Conservation (phyloP, 2,797 vertebrate genomes). For the Mycteria americana region DNA sequence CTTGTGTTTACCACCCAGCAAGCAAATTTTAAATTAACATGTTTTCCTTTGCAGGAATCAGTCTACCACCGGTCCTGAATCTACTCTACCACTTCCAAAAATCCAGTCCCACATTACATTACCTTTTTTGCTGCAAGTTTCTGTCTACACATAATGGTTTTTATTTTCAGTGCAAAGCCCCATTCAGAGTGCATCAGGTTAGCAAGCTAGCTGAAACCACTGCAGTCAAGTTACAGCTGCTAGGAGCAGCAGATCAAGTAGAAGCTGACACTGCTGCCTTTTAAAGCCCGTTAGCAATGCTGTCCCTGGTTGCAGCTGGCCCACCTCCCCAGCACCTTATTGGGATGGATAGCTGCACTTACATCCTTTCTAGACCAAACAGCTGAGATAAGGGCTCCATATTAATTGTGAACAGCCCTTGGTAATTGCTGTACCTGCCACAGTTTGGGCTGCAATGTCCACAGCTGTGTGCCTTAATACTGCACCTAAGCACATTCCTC, state of each 20-base stretch:
- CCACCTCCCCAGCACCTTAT: background rate
- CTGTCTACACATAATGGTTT: background rate
- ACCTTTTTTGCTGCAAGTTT: background rate
- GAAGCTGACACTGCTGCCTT: background rate
- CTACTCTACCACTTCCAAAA: background rate
- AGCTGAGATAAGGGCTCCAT: background rate
- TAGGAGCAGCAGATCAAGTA: background rate
- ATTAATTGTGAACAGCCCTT: background rate
- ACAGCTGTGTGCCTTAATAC: background rate
- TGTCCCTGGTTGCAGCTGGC: background rate
- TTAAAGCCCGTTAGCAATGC: background rate
- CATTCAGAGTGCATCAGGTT: accelerated
- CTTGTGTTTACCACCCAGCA: background rate
- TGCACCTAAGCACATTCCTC: background rate
- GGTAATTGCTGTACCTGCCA: background rate
- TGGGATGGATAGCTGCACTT: background rate
- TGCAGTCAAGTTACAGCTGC: too few species aligned
- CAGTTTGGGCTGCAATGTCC: background rate
- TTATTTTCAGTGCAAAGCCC: background rate
- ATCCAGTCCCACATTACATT: background rate
- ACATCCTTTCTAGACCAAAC: background rate
- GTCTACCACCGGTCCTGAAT: background rate
- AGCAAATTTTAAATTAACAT: background rate
- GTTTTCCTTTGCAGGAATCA: background rate
- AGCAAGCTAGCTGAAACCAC: accelerated